phyloP scores from a whole-genome alignment of 1,140 invertebrate species.

The Drosophila insularis region DNA sequence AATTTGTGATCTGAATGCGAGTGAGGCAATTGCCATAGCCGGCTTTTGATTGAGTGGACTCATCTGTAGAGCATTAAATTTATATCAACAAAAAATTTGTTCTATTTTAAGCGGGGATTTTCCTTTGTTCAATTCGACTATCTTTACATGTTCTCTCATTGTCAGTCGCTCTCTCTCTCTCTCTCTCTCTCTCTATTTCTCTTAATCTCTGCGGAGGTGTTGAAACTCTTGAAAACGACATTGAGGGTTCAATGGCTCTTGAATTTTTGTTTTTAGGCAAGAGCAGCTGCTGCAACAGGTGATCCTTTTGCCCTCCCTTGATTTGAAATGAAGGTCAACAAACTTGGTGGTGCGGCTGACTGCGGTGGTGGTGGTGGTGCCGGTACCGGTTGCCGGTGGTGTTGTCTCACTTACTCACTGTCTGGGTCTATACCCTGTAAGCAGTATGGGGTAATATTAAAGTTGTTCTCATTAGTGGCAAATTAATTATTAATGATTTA shows the following conservation, averaged over 20 bases:
- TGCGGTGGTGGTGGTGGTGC: constrained; percentile 52
- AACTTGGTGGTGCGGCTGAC: constrained; percentile 63
- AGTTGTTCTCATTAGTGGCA: no score
- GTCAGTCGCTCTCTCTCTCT: background rate
- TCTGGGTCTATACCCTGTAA: constrained; percentile 11
- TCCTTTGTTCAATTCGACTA: background rate
- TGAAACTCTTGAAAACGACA: constrained; percentile 31
- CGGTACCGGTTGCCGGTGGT: constrained; percentile 55
- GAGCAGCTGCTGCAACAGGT: constrained; percentile 74
- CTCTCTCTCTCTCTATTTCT: background rate
- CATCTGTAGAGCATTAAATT: background rate
- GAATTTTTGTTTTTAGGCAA: background rate
- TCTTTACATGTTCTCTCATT: background rate
- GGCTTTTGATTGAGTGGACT: constrained; percentile 3
- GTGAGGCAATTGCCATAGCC: constrained; percentile 17
- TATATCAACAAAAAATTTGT: background rate
- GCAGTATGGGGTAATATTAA: background rate
- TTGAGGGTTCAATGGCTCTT: constrained; percentile 49
- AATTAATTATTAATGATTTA: no score
- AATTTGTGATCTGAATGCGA: constrained; percentile 38
- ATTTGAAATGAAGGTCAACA: constrained; percentile 74
- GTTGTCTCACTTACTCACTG: constrained; percentile 59
- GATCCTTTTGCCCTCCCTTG: constrained; percentile 55
- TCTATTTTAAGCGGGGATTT: constrained; percentile 24
- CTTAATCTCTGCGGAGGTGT: constrained; percentile 3